Conservation (phyloP, 1,140 invertebrate genomes). For the Archegozetes longisetosus region DNA sequence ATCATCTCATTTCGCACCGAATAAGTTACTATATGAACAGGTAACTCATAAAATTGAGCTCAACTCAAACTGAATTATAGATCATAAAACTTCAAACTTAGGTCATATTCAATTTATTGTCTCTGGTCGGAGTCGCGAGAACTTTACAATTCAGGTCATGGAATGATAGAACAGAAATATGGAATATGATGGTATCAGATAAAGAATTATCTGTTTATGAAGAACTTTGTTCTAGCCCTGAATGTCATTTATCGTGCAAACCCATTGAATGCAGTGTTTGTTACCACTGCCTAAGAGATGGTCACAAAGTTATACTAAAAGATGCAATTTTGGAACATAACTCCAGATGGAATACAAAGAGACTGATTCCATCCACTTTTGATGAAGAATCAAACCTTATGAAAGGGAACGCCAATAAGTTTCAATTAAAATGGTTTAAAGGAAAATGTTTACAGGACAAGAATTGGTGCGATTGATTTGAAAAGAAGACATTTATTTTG, state of each 20-base stretch:
- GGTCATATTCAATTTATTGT: slow-evolving; percentile 38
- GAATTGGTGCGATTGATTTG: slow-evolving; percentile 43
- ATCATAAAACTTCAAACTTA: not conserved
- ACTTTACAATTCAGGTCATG: slow-evolving; percentile 19
- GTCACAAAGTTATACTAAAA: slow-evolving; percentile 40
- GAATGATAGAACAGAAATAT: slow-evolving; percentile 12
- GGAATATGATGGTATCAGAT: slow-evolving; percentile 48
- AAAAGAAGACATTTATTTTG: too few species aligned
- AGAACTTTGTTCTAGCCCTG: slow-evolving; percentile 42
- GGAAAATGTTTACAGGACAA: slow-evolving; percentile 57
- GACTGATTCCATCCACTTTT: slow-evolving; percentile 27
- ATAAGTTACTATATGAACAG: slow-evolving; percentile 77
- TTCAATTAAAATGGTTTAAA: slow-evolving; percentile 56
- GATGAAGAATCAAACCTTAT: slow-evolving; percentile 29
- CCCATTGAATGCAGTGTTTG: slow-evolving; percentile 55
- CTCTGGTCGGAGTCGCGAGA: slow-evolving; percentile 41
- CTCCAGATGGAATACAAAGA: slow-evolving; percentile 36
- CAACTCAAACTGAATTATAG: slow-evolving; percentile 19
- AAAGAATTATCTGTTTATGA: slow-evolving; percentile 63
- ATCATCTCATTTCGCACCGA: slow-evolving; percentile 74
- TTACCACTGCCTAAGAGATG: slow-evolving; percentile 49
- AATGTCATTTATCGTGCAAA: slow-evolving; percentile 45
- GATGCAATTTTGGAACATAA: slow-evolving; percentile 59
- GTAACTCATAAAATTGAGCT: slow-evolving; percentile 71
- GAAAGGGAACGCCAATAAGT: slow-evolving; percentile 38